These are phyloP conservation scores for Hipposideros larvatus DNA, from an alignment of 2,797 vertebrate species.

Conservation along the genomic window DNA sequence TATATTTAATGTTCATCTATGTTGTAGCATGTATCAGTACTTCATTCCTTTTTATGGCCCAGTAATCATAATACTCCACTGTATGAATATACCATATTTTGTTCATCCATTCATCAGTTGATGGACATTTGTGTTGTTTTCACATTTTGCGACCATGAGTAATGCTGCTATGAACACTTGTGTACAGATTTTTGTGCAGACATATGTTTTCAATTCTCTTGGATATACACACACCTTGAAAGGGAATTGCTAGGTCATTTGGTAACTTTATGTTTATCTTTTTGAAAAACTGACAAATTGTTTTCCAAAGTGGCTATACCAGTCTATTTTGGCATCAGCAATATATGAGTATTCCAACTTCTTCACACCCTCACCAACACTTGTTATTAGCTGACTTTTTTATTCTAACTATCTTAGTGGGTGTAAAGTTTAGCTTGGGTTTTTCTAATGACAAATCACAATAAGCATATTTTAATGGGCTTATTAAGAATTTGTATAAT, in stretches of 20 bases:
- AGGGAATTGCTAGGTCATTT: not conserved
- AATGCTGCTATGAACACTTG: not conserved
- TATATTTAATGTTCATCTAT: not conserved
- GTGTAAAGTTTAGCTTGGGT: not conserved
- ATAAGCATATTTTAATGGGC: not conserved
- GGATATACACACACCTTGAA: not conserved
- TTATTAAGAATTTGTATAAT: not conserved
- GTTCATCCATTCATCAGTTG: not conserved
- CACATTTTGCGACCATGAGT: not conserved
- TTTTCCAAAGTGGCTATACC: not conserved
- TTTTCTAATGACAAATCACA: not conserved
- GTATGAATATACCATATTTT: not conserved
- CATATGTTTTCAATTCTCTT: conserved; percentile 1
- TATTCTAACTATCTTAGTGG: not conserved
- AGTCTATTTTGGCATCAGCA: not conserved
- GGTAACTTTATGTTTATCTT: not conserved
- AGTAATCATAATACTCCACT: not conserved
- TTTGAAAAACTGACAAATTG: not conserved
- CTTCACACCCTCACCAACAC: not conserved
- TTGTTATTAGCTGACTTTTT: conserved; percentile 6
- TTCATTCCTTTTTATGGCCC: not conserved
- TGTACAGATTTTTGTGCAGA: not conserved
- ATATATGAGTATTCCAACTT: not conserved
- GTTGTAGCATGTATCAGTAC: not conserved
- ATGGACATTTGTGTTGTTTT: not conserved